phyloP scores from a whole-genome alignment of 1,140 invertebrate genomes.

The Drosophila kohkoa region DNA sequence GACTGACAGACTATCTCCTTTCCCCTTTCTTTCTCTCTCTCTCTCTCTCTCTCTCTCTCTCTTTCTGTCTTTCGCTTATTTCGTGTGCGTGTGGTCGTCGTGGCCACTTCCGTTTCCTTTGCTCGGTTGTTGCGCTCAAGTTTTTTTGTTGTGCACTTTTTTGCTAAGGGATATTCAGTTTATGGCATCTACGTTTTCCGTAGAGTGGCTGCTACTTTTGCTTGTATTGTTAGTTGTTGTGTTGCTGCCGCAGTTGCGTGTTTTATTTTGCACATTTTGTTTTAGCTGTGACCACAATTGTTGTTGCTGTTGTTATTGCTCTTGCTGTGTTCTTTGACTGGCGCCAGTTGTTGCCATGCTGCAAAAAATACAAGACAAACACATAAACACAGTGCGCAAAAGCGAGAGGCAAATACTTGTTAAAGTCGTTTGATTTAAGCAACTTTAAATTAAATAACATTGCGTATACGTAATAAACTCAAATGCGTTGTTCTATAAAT shows the following conservation, averaged over 20 bases:
- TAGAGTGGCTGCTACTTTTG: constrained; percentile 4
- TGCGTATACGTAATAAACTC: constrained; percentile 32
- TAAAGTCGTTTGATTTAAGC: constrained; percentile 28
- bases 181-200: constrained; percentile 56
- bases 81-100: constrained; percentile 23
- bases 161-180: constrained; percentile 47
- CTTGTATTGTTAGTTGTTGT: constrained; percentile 19
- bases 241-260: constrained; percentile 56
- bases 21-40: not conserved
- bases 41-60: not conserved
- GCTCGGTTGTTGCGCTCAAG: constrained; percentile 21
- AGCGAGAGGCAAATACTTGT: constrained; percentile 14
- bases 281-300: constrained; percentile 53
- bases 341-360: constrained; percentile 56
- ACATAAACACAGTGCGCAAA: not conserved
- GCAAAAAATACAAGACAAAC: constrained; percentile 11
- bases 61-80: not conserved
- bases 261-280: constrained; percentile 78
- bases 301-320: constrained; percentile 18
- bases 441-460: constrained; percentile 17
- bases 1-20: constrained; percentile 1
- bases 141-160: constrained; percentile 14
- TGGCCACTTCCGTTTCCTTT: constrained; percentile 54
- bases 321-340: constrained; percentile 37
- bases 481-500: not conserved